Conservation (phyloP, 1,140 invertebrate genomes). For the Magallana ariakensis region DNA sequence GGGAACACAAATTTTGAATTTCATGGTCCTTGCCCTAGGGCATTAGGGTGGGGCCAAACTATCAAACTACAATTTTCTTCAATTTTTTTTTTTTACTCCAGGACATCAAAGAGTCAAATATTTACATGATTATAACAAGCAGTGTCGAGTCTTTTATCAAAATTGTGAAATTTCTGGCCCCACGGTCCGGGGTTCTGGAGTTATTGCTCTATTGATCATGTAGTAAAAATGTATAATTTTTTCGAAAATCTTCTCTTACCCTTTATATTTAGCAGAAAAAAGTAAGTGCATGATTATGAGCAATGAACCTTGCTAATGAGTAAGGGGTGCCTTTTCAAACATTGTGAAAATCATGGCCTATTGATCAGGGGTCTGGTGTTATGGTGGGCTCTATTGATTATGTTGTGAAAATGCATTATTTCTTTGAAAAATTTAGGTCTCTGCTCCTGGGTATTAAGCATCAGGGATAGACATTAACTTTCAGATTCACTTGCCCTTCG, state of each 20-base stretch:
- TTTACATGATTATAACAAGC: too few species aligned
- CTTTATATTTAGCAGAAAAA: slow-evolving; percentile 17
- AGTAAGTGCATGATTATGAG: slow-evolving; percentile 10
- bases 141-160: too few species aligned
- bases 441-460: slow-evolving; percentile 14
- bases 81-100: background rate
- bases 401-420: too few species aligned
- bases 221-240: background rate
- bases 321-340: background rate
- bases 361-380: slow-evolving; percentile 5
- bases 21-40: background rate
- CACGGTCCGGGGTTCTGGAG: background rate
- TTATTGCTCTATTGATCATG: slow-evolving; percentile 8
- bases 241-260: slow-evolving; percentile 15
- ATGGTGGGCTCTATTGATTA: too few species aligned
- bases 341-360: background rate
- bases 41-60: slow-evolving; percentile 14
- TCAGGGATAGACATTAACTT: background rate
- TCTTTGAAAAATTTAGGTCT: slow-evolving; percentile 1
- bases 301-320: slow-evolving; percentile 15
- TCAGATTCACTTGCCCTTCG: too few species aligned
- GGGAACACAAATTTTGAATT: too few species aligned
- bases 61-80: slow-evolving; percentile 11
- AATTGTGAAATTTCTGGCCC: too few species aligned
- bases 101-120: too few species aligned